Base-by-base conservation (phyloP, 2,797 vertebrate species). In the Anabas testudineus region DNA sequence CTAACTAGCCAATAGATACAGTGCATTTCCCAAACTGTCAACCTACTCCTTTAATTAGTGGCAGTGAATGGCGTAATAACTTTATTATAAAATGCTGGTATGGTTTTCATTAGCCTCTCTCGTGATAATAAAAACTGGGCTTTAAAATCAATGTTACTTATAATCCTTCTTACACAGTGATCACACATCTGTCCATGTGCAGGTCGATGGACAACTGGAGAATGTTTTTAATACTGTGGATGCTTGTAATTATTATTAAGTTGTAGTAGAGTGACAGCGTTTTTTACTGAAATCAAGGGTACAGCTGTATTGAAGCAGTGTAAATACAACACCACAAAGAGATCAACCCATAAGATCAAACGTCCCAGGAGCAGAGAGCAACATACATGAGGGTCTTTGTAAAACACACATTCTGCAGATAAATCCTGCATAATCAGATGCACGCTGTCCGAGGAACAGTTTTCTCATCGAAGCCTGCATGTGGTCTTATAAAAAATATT, bases 321-420 rank as follows among this genome's bases (percentile, higher is more conserved):
- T 69, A 74, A 68, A 76, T 77, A 51, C 26, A 67, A 57, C 58
- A 53, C 60, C 7, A 53, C 58, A 48, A 30, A 62, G 60, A 45
- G 72, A 49, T 71, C 88, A 75, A 66, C 88, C 87, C 79, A 88
- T 88, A 77, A 81, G 71, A 76, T 78, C 86, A 80, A 74, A 87
- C 84, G 93, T 91, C 90, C 88, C 85, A 90, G 88, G 79, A 89
- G 28, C 41, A 43, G 52, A 62, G 42, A 70, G 76, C 82, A 87
- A 88, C 83, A 84, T 10, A 45, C 58, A 93, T 75, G 48, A 77
- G 78, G 89, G 93, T 95, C 91, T 93, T 88, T 94, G 91, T 88
- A 95, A 95, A 84, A 87, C 28, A 62, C 32, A 58, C 53, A 42
- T 64, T 45, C 37, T 66, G 73, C 52, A 39, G 58, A 30, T 69